These are phyloP conservation scores for Heliconius hewitsoni DNA, from an alignment of 1,140 invertebrate genomes.

Conservation along the genomic window DNA sequence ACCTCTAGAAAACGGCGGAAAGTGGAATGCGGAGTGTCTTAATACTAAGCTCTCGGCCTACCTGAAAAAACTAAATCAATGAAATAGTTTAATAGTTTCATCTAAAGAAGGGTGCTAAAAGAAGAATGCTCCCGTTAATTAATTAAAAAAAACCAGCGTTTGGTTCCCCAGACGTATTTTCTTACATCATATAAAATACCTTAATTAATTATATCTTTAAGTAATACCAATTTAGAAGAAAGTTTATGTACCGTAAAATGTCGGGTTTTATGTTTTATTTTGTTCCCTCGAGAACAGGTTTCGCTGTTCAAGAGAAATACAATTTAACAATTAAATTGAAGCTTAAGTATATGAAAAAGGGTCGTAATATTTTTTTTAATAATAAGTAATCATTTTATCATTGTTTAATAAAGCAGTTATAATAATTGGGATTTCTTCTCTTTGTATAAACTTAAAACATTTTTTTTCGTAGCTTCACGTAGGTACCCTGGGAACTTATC, in stretches of 20 bases:
- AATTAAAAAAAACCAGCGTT: background rate
- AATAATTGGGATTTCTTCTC: too few species aligned
- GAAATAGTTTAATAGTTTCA: too few species aligned
- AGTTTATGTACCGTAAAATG: constrained; percentile 22
- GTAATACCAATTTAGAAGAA: constrained; percentile 17
- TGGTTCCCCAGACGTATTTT: background rate
- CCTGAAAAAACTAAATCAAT: too few species aligned
- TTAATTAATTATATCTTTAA: constrained; percentile 8
- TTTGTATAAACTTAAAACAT: too few species aligned
- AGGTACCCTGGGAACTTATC: too few species aligned
- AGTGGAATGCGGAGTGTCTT: too few species aligned
- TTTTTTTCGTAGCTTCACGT: too few species aligned
- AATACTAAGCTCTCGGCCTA: too few species aligned
- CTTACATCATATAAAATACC: background rate
- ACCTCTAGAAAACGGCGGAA: too few species aligned
- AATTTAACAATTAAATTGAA: background rate
- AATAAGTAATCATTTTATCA: background rate
- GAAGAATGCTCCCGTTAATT: too few species aligned
- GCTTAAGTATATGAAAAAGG: background rate
- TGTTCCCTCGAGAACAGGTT: constrained; percentile 10
- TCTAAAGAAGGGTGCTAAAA: too few species aligned
- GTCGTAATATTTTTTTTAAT: background rate
- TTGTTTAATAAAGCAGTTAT: too few species aligned
- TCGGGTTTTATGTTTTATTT: constrained; percentile 20
- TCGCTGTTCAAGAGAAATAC: constrained; percentile 4